Evolutionary conservation across 1,140 invertebrate species (phyloP).

Genomic region (Temnothorax longispinosus): DNA sequence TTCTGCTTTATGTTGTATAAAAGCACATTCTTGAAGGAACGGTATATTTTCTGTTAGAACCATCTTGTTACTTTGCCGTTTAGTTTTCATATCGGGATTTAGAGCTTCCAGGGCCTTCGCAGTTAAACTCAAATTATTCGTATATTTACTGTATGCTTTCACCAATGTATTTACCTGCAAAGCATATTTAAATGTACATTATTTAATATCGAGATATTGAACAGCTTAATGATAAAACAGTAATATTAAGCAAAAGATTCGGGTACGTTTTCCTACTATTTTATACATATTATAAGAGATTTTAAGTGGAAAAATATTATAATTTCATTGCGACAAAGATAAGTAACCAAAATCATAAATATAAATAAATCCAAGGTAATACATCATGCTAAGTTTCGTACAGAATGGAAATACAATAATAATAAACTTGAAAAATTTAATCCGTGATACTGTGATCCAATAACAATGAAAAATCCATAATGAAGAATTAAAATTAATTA

Average conservation of each 20-base stretch:
- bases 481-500: background rate
- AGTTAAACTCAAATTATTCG: conserved; percentile 78
- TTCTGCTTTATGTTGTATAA: conserved; percentile 82
- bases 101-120: conserved; percentile 64
- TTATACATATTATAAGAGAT: background rate
- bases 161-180: conserved; percentile 58
- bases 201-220: background rate
- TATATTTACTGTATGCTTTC: conserved; percentile 62
- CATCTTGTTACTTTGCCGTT: conserved; percentile 35
- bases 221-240: background rate
- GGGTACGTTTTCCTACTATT: background rate
- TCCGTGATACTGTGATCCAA: background rate
- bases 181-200: background rate
- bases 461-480: background rate
- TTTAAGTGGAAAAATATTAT: background rate
- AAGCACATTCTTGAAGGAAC: conserved; percentile 86
- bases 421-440: background rate
- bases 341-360: background rate
- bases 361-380: background rate
- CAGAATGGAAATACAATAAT: background rate
- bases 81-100: conserved; percentile 69
- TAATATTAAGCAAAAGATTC: background rate
- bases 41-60: conserved; percentile 78
- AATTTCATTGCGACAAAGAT: background rate
- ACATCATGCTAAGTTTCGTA: background rate